These are phyloP conservation scores for Oryzias woworae DNA, from an alignment of 2,113 vertebrate species.

Conservation along the genomic window DNA sequence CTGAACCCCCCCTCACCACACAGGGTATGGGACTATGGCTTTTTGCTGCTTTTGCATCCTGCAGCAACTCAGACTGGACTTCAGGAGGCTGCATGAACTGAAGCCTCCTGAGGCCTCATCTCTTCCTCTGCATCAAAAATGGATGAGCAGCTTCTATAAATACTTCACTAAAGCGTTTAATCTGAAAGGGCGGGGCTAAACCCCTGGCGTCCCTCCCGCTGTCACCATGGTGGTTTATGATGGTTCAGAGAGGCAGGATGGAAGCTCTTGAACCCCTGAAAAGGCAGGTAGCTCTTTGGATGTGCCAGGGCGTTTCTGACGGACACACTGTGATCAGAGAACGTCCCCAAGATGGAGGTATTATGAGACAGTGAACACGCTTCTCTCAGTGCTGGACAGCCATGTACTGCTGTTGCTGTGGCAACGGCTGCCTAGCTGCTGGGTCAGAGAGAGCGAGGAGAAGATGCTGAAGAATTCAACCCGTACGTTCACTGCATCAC, in stretches of 20 bases:
- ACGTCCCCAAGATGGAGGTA: conserved; percentile 53
- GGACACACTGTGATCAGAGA: conserved; percentile 50
- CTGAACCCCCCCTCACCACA: background rate
- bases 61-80: conserved; percentile 38
- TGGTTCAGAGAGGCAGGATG: conserved; percentile 11
- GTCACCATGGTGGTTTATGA: conserved; percentile 21
- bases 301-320: conserved; percentile 7
- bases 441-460: conserved; percentile 64
- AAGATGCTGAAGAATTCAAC: conserved; percentile 22
- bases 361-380: conserved; percentile 53
- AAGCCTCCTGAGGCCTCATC: conserved; percentile 51
- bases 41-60: conserved; percentile 2
- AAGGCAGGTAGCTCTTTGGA: background rate
- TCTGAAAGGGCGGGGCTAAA: conserved; percentile 58
- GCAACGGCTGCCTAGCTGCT: conserved; percentile 66
- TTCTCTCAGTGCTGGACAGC: conserved; percentile 41
- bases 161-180: conserved; percentile 72
- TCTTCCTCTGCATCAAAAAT: conserved; percentile 75
- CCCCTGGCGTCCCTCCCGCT: conserved; percentile 40
- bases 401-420: conserved; percentile 72
- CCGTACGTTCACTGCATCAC: too few relatives aligned
- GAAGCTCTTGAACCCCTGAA: background rate
- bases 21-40: background rate
- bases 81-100: conserved; percentile 38
- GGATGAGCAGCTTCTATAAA: conserved; percentile 75